phyloP scores from a whole-genome alignment of 2,113 vertebrate species.

The Apteryx mantelli region DNA sequence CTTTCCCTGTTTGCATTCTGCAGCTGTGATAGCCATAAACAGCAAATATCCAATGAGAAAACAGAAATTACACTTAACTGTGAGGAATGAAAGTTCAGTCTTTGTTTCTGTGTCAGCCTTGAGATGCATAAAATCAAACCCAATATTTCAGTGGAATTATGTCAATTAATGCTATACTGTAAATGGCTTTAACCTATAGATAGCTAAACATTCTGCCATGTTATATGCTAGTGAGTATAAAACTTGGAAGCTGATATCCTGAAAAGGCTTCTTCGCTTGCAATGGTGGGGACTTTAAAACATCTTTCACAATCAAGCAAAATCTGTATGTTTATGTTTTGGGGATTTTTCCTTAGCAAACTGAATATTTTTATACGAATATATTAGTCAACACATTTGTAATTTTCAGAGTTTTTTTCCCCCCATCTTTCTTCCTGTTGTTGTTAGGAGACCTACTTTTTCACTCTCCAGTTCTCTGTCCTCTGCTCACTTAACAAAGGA shows the following conservation, averaged over 20 bases:
- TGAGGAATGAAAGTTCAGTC: background rate
- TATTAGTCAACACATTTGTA: background rate
- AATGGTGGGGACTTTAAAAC: background rate
- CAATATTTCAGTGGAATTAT: background rate
- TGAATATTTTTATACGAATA: background rate
- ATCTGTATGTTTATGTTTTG: fast-evolving
- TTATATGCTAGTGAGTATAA: background rate
- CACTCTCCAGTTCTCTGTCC: background rate
- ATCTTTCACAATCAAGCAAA: background rate
- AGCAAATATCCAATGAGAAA: background rate
- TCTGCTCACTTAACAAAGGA: background rate
- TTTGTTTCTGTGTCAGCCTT: background rate
- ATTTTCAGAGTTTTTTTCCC: background rate
- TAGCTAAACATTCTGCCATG: background rate
- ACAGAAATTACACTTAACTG: background rate
- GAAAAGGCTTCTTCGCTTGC: background rate
- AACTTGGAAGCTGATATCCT: background rate
- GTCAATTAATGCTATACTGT: background rate
- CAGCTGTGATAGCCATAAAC: background rate
- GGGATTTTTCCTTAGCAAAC: background rate
- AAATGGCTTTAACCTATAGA: background rate
- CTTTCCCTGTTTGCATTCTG: background rate
- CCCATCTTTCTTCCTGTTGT: background rate
- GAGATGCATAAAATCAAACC: background rate
- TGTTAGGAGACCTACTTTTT: background rate